Conservation (phyloP, 2,888 invertebrate genomes). For the Pantelozetes paolii region DNA sequence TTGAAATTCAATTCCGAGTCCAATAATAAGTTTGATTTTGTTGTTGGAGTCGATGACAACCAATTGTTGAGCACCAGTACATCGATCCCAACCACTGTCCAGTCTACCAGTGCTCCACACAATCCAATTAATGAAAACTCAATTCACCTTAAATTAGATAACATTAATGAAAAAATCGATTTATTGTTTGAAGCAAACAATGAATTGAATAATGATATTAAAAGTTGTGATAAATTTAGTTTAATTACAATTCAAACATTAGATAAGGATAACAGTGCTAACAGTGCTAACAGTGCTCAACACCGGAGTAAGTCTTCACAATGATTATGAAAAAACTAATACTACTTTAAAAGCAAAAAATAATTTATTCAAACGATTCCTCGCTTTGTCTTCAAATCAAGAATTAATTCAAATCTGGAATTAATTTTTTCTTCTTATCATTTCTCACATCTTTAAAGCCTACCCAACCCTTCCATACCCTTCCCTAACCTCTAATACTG, state of each 20-base stretch:
- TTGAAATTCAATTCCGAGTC: constrained; percentile 17
- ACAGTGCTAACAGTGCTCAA: neutral
- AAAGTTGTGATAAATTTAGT: constrained; percentile 18
- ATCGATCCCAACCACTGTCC: neutral
- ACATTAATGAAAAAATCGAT: neutral
- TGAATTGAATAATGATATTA: constrained; percentile 5
- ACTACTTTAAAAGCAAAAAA: no score
- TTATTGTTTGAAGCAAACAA: neutral
- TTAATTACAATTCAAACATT: neutral
- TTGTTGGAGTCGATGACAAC: neutral
- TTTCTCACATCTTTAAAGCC: neutral
- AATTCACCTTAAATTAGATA: neutral
- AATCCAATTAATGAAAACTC: neutral
- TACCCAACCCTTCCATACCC: neutral
- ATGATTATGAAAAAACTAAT: no score
- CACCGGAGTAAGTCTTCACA: no score
- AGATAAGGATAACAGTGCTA: neutral
- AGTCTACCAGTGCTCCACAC: neutral
- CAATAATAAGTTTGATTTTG: constrained; percentile 7
- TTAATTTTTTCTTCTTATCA: no score
- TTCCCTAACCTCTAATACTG: neutral
- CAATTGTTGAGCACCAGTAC: neutral
- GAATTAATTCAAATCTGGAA: no score
- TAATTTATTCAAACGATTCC: no score
- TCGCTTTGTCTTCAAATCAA: no score